These are phyloP conservation scores for Macrobrachium nipponense DNA, from an alignment of 1,140 invertebrate species.

Conservation along the genomic window DNA sequence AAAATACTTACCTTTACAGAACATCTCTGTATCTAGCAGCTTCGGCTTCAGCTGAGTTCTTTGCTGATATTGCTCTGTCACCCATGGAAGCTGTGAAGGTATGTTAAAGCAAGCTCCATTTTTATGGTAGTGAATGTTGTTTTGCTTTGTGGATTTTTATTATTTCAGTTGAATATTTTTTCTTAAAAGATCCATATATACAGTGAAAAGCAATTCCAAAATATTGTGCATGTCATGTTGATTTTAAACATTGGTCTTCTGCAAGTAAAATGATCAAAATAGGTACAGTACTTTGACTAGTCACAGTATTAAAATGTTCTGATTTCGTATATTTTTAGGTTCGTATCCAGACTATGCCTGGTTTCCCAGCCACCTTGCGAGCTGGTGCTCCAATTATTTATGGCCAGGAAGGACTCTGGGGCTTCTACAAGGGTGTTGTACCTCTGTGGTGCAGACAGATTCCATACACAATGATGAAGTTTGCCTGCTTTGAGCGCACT, in stretches of 20 bases:
- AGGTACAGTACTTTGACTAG: background rate
- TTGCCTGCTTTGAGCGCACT: conserved; percentile 99
- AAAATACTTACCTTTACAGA: conserved; percentile 93
- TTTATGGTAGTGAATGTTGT: conserved; percentile 1
- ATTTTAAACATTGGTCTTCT: background rate
- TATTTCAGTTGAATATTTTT: conserved; percentile 71
- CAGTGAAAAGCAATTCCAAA: background rate
- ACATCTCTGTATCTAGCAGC: conserved; percentile 93
- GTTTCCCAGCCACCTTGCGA: conserved; percentile 89
- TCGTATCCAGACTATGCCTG: conserved; percentile 96
- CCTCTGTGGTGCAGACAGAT: conserved; percentile 99
- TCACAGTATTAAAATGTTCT: background rate
- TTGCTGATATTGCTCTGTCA: conserved; percentile 97
- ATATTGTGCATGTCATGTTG: background rate
- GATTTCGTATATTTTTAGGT: conserved; percentile 72
- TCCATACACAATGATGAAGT: conserved; percentile 99
- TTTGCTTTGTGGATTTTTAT: conserved; percentile 69
- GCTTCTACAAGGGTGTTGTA: conserved; percentile 95
- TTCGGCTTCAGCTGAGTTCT: conserved; percentile 99
- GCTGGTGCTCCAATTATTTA: conserved; percentile 92
- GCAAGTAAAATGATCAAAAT: background rate
- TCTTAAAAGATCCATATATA: no score
- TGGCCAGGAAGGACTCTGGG: conserved; percentile 80
- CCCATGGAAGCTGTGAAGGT: conserved; percentile 99
- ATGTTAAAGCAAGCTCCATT: conserved; percentile 64